Percentiles rank a stretch among this genome's conserved stretches.
phyloP scores from a whole-genome alignment of 2,113 vertebrate genomes.

The Phylloscopus whistleri region DNA sequence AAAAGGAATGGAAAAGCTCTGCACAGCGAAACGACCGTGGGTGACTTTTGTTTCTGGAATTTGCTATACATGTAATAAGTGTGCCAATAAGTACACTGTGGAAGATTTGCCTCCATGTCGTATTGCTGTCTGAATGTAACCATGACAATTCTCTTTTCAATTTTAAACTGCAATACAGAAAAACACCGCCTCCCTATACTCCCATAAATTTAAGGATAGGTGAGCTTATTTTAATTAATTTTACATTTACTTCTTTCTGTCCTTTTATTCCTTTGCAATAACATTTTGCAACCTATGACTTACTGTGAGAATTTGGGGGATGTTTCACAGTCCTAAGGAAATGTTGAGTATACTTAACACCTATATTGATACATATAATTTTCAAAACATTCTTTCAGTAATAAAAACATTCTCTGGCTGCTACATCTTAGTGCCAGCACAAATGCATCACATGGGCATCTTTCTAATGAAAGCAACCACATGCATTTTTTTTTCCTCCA shows the following conservation, averaged over 20 bases:
- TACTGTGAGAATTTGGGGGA: background rate
- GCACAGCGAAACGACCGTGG: background rate
- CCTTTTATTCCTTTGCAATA: background rate
- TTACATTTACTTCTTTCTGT: background rate
- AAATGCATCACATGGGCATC: background rate
- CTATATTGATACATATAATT: background rate
- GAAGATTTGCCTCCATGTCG: background rate
- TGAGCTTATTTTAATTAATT: background rate
- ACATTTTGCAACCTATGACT: background rate
- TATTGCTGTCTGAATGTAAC: background rate
- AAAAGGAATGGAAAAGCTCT: background rate
- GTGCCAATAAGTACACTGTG: background rate
- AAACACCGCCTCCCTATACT: accelerated
- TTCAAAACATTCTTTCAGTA: background rate
- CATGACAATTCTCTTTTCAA: background rate
- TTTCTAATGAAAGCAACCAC: background rate
- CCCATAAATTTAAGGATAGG: background rate
- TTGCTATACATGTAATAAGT: background rate
- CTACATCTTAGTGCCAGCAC: background rate
- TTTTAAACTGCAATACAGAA: background rate
- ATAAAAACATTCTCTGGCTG: background rate
- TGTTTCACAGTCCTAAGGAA: background rate
- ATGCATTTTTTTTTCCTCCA: background rate
- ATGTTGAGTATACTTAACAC: background rate
- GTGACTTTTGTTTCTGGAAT: conserved; percentile 11